Base-by-base conservation (phyloP, 1,140 invertebrate species). In the Zophobas atratus region DNA sequence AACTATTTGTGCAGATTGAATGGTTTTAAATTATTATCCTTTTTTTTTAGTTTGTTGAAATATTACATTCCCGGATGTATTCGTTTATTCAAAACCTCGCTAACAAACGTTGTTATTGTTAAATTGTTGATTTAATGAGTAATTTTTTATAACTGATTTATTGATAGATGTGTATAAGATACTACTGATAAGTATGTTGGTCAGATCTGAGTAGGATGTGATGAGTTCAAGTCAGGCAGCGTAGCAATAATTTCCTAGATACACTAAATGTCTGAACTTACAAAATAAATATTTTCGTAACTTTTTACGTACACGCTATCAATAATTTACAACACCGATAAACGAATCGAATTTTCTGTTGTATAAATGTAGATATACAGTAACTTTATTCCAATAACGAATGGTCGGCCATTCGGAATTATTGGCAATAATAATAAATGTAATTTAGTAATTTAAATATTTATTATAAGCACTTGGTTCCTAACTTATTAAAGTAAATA, bases 381-480 rank as follows among this genome's bases (percentile, higher is more conserved):
- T 81, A 81, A 79, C 79, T 79, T 79, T 74, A 82, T 82, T 81
- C 81, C 81, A 81, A 79, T 80, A 81, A 82, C 79, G 75, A 77
- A 81, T 81, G 79, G 73, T 51, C 43, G 41, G 46, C 34, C 77
- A 77, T 81, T 80, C 63, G 43, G 41, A 46, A 81, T 79, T 82
- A 80, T 82, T 81, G 77, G 80, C 78, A 82, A 82, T 82, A 81
- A 82, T 74, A 72, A 32, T 60, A 70, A 72, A 82, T 82, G 77
- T 84, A 82, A 81, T 82, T 81, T 84, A 83, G 82, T 85, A 82
- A 84, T 82, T 84, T 83, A 83, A 79, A 81, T 83, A 82, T 81
- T 83, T 83, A 81, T 63, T 83, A 81, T 84, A 86, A 85, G 85
- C 85, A 86, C 84, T 84, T 84, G 84, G 85, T 86, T 86, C 85